Evolutionary conservation across 2,113 vertebrate genomes (phyloP).

Genomic region (Rhizomys pruinosus): DNA sequence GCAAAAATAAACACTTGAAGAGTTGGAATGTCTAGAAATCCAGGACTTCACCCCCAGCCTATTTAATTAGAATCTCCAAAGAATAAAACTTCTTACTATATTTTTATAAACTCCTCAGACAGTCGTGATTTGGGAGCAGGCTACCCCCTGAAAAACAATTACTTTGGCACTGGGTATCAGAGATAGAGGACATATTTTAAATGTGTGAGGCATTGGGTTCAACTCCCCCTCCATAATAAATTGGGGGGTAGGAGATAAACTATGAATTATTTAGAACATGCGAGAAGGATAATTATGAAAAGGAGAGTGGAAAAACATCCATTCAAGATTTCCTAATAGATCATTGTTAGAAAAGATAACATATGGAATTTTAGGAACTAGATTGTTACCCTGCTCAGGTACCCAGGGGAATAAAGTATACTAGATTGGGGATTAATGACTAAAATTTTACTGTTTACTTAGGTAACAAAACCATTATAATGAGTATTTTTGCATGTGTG

Average conservation of each 20-base stretch:
- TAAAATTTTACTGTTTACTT: conserved; percentile 32
- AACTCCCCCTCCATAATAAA: background rate
- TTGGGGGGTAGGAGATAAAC: conserved; percentile 28
- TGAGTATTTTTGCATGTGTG: conserved; percentile 41
- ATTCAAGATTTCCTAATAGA: background rate
- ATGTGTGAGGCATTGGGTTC: background rate
- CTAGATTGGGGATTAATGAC: conserved; percentile 25
- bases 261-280: conserved; percentile 19
- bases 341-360: conserved; percentile 47
- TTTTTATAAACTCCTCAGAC: conserved; percentile 47
- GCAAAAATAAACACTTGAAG: conserved; percentile 37
- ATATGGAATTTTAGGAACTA: conserved; percentile 46
- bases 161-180: background rate
- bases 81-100: background rate
- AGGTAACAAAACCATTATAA: conserved; percentile 34
- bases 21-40: conserved; percentile 35
- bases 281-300: conserved; percentile 23
- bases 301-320: conserved; percentile 18
- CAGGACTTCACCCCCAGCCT: background rate
- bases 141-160: conserved; percentile 38
- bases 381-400: background rate
- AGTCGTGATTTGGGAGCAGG: background rate
- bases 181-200: background rate
- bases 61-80: conserved; percentile 39
- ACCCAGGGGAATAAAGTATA: background rate